Base-by-base conservation (phyloP, 92 coral and sea anemone genomes). In the Blastomussa wellsi region DNA sequence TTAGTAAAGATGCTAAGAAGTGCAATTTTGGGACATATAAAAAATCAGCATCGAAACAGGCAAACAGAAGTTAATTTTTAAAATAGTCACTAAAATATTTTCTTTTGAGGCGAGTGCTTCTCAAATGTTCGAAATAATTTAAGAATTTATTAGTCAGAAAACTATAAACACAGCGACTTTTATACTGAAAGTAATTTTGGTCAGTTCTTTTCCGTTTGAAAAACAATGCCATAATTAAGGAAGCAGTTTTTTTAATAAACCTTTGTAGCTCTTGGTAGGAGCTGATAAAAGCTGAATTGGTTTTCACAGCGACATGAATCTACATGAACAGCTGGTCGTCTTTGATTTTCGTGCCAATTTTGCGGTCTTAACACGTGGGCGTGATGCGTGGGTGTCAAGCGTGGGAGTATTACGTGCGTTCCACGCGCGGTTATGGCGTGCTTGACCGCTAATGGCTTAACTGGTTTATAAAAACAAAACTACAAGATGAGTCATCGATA, bases 321-420 rank as follows among this genome's bases (percentile, higher is more conserved):
- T 8, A 8, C 11, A 6, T 8, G 49, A 44, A 44, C 49, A 44
- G 11, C 11, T 44, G 7, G 31, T 8, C 44, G 13, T 70, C 47
- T 35, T 5, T 51, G 17, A 51, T 51, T 20, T 70, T 76, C 42
- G 64, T 33, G 64, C 26, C 64, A 19, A 36, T 17, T 0, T 32
- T 7, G 67, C 6, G 41, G 69, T 19, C 36, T 48, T 4, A 49
- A 49, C 68, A 29, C 48, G 80, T 77, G 48, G 68, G 80, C 35
- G 80, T 19, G 44, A 39, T 3, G 33, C 52, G 57, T 79, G 53
- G 72, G 72, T 59, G 83, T 42, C 0, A 60, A 49, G 57, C 83
- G 83, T 79, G 83, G 83, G 83, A 26, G 24, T 48, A n/a, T 39
- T 15, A 2, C 39, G 57, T 65, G 55, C 15, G 14, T 19, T 47